A percentile compares a stretch with the other conserved stretches of the same genome.
phyloP scores from a whole-genome alignment of 2,113 vertebrate species.

The Phylloscopus whistleri region DNA sequence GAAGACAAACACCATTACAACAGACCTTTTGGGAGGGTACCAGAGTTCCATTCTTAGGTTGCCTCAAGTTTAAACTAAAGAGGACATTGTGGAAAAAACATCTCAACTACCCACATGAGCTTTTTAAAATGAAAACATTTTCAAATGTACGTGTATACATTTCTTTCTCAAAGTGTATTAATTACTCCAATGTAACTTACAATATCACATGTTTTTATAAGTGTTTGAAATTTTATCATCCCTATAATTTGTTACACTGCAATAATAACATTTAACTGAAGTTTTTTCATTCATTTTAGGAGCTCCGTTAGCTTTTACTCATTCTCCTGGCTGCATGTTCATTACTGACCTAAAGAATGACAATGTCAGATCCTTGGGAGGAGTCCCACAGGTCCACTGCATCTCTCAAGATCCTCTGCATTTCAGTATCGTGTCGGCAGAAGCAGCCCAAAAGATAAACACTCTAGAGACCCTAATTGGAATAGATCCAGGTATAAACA shows the following conservation, averaged over 20 bases:
- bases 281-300: constrained; percentile 64
- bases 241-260: background rate
- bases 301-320: constrained; percentile 79
- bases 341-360: constrained; percentile 70
- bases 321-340: constrained; percentile 78
- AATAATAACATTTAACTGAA: background rate
- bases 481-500: constrained; percentile 80
- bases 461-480: constrained; percentile 74
- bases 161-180: background rate
- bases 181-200: background rate
- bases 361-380: background rate
- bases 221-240: background rate
- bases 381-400: constrained; percentile 65
- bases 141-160: background rate
- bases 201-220: background rate
- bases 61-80: background rate
- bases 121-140: background rate
- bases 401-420: constrained; percentile 80
- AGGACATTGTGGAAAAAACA: background rate
- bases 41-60: background rate
- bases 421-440: constrained; percentile 79
- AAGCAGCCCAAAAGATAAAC: constrained; percentile 70
- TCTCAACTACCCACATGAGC: background rate
- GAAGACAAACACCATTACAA: background rate
- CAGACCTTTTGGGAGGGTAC: background rate